Conservation (phyloP, 2,888 invertebrate genomes). For the Ochlodes sylvanus region DNA sequence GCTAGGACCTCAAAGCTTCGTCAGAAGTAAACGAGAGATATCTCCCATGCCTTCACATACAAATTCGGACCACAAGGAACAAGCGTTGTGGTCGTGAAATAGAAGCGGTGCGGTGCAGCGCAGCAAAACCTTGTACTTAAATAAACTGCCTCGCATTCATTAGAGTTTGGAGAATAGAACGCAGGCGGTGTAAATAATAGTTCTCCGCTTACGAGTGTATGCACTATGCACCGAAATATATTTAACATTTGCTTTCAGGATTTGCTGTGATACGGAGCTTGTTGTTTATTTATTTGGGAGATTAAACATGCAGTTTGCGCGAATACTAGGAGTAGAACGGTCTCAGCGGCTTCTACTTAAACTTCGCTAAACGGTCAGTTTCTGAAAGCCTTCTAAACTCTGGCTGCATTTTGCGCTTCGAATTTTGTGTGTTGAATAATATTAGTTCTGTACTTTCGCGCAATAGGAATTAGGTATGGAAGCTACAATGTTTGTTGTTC, state of each 20-base stretch:
- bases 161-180: constrained; percentile 31
- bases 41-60: constrained; percentile 3
- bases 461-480: constrained; percentile 10
- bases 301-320: constrained; percentile 66
- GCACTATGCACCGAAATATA: constrained; percentile 53
- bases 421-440: constrained; percentile 65
- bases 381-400: constrained; percentile 73
- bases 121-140: constrained; percentile 29
- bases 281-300: constrained; percentile 76
- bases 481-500: constrained; percentile 1
- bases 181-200: constrained; percentile 35
- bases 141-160: constrained; percentile 33
- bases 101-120: constrained; percentile 9
- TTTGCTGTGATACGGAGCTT: constrained; percentile 65
- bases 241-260: constrained; percentile 66
- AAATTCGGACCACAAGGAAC: constrained; percentile 18
- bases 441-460: constrained; percentile 50
- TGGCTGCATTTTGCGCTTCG: constrained; percentile 59
- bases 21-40: constrained; percentile 1
- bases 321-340: constrained; percentile 59
- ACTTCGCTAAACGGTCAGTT: constrained; percentile 74
- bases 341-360: constrained; percentile 67
- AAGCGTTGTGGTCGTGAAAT: constrained; percentile 26
- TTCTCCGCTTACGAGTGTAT: constrained; percentile 42
- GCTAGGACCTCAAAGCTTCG: constrained; percentile 4